A percentile compares a stretch with the other conserved stretches of the same genome.
These are phyloP conservation scores for Champsocephalus esox DNA, from an alignment of 2,797 vertebrate species.

Conservation along the genomic window DNA sequence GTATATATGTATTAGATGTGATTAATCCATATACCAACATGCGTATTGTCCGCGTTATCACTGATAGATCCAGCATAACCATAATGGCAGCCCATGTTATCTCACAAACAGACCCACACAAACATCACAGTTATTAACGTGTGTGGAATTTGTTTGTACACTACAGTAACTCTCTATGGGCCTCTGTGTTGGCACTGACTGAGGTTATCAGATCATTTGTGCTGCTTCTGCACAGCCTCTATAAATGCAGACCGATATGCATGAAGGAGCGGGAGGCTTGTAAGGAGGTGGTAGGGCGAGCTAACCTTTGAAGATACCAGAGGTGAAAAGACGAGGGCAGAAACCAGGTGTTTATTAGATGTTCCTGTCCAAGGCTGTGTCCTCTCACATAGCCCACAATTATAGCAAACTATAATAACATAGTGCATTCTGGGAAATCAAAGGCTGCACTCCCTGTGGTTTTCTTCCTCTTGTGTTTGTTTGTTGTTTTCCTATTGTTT, in stretches of 20 bases:
- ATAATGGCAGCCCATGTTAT: neutral
- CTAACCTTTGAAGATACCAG: slow-evolving; percentile 50
- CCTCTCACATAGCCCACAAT: slow-evolving; percentile 46
- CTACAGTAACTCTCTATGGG: slow-evolving; percentile 11
- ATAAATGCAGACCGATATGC: slow-evolving; percentile 40
- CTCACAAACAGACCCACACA: neutral
- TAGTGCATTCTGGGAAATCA: slow-evolving; percentile 64
- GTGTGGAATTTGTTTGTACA: slow-evolving; percentile 19
- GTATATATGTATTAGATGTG: neutral
- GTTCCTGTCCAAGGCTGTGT: slow-evolving; percentile 43
- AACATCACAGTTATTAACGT: neutral
- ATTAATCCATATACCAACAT: neutral
- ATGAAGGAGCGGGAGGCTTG: slow-evolving; percentile 10
- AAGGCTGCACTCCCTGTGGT: slow-evolving; percentile 58
- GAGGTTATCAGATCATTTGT: slow-evolving; percentile 23
- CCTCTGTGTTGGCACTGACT: slow-evolving; percentile 6
- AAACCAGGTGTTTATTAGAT: slow-evolving; percentile 57
- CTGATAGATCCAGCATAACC: neutral
- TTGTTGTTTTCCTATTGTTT: slow-evolving; percentile 57
- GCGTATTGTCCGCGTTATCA: neutral
- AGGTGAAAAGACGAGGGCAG: slow-evolving; percentile 36
- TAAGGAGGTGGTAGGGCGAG: slow-evolving; percentile 9
- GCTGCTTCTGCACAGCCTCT: slow-evolving; percentile 8
- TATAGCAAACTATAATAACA: slow-evolving; percentile 58
- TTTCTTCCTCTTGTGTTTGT: slow-evolving; percentile 59